Percentiles rank a stretch among this genome's conserved stretches.
phyloP scores from a whole-genome alignment of 1,140 invertebrate species.

The Rhyzopertha dominica region DNA sequence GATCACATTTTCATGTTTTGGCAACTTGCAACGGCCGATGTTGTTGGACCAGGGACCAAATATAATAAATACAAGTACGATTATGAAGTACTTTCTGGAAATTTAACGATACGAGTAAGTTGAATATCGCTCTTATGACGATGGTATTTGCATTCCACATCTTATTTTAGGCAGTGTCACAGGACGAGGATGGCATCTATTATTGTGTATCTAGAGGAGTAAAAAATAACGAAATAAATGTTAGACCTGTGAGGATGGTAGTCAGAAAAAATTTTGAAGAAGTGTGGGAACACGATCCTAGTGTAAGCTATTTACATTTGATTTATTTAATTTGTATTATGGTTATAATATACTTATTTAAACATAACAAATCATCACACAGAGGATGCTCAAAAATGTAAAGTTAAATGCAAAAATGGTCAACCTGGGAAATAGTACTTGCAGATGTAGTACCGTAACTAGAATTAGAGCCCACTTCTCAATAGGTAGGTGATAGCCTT shows the following conservation, averaged over 20 bases:
- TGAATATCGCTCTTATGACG: no score
- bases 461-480: no score
- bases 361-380: no score
- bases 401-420: no score
- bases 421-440: no score
- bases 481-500: no score
- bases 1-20: conserved; percentile 23
- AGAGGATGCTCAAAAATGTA: no score
- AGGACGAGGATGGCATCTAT: conserved; percentile 26
- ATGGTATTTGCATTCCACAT: no score
- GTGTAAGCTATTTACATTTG: no score
- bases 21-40: conserved; percentile 18
- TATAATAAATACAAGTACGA: conserved; percentile 22
- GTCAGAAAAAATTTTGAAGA: conserved; percentile 22
- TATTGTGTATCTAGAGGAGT: conserved; percentile 25
- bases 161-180: conserved; percentile 25
- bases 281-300: conserved; percentile 22
- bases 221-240: conserved; percentile 17
- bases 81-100: conserved; percentile 24
- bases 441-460: no score
- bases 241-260: conserved; percentile 17
- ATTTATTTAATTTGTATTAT: no score
- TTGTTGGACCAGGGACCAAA: conserved; percentile 22
- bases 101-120: conserved; percentile 26
- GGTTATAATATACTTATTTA: no score